Conservation (phyloP, 2,113 vertebrate genomes). For the Ifrita kowaldi region DNA sequence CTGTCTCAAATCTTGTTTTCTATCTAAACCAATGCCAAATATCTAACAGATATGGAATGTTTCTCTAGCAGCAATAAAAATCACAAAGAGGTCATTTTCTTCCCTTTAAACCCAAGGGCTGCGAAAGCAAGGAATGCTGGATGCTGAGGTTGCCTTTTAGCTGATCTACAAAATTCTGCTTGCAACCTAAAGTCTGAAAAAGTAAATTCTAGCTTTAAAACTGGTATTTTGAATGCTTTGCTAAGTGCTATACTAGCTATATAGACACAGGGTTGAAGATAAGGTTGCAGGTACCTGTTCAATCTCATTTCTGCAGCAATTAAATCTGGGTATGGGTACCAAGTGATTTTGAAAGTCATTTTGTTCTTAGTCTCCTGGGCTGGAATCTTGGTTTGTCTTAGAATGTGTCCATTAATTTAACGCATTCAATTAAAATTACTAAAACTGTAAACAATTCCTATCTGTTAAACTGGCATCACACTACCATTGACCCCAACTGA, state of each 20-base stretch:
- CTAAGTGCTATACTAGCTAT: not conserved
- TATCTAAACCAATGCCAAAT: not conserved
- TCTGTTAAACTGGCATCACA: not conserved
- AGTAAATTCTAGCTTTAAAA: not conserved
- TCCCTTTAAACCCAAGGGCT: not conserved
- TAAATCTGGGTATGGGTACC: not conserved
- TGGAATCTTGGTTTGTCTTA: not conserved
- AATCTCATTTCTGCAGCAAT: not conserved
- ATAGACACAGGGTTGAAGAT: not conserved
- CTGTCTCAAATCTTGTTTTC: not conserved
- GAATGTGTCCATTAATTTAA: not conserved
- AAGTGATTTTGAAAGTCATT: not conserved
- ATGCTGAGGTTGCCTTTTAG: not conserved
- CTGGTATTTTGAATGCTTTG: not conserved
- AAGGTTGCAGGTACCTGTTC: not conserved
- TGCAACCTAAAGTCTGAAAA: not conserved
- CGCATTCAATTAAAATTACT: not conserved
- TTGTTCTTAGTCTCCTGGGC: not conserved
- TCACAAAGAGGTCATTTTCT: not conserved
- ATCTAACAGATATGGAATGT: not conserved
- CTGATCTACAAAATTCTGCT: not conserved
- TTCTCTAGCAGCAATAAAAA: not conserved
- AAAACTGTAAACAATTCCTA: not conserved
- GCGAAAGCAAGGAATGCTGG: not conserved
- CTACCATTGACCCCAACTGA: not conserved